Evolutionary conservation across 2,113 vertebrate genomes (phyloP).

Genomic region (Oostethus manadensis): DNA sequence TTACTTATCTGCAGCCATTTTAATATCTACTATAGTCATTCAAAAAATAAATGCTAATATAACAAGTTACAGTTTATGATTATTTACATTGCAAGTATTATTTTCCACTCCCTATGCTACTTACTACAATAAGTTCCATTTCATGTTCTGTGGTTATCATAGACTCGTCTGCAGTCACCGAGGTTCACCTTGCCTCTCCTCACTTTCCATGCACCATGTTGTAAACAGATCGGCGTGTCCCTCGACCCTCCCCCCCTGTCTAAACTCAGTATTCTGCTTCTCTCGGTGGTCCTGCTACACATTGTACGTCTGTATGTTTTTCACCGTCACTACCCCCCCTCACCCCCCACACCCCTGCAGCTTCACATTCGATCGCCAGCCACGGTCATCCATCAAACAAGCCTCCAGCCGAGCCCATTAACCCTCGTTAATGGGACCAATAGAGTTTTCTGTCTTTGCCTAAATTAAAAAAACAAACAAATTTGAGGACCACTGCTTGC

Average conservation of each 20-base stretch:
- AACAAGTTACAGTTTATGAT: too few species aligned
- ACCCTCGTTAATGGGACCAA: conserved; percentile 42
- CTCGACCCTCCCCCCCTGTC: conserved; percentile 64
- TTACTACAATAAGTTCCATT: too few species aligned
- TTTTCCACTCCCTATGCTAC: too few species aligned
- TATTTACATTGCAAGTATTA: too few species aligned
- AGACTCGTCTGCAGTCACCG: background rate
- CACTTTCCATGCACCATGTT: background rate
- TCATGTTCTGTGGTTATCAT: too few species aligned
- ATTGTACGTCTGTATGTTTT: background rate
- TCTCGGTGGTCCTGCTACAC: background rate
- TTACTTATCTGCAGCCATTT: too few species aligned
- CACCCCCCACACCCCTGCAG: background rate
- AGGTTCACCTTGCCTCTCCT: background rate
- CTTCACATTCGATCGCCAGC: conserved; percentile 1
- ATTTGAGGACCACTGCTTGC: background rate
- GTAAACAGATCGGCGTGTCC: conserved; percentile 17
- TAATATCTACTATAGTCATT: too few species aligned
- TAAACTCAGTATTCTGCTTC: conserved; percentile 14
- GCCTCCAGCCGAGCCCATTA: conserved; percentile 21
- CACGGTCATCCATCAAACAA: conserved; percentile 36
- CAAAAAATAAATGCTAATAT: too few species aligned
- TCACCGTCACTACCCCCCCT: too few species aligned
- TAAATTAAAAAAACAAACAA: conserved; percentile 3
- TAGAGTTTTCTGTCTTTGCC: conserved; percentile 6